Percentiles rank a stretch among this genome's conserved stretches.
These are phyloP conservation scores for Proteles cristata DNA, from an alignment of 2,113 vertebrate species.

Conservation along the genomic window DNA sequence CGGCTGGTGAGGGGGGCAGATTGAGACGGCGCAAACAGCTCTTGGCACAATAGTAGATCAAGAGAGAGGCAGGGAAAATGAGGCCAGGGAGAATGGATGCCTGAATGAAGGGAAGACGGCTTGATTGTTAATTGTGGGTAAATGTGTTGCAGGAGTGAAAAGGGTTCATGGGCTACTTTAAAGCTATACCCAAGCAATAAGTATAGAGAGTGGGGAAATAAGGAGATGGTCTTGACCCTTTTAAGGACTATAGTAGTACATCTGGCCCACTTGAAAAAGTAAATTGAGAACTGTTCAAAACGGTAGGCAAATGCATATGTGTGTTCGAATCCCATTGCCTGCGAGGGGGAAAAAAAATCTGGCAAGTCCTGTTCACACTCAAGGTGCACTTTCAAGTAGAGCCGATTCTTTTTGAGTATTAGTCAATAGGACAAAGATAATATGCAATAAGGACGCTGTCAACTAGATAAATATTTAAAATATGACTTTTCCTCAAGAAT, in stretches of 20 bases:
- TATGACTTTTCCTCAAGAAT: constrained; percentile 84
- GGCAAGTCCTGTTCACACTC: constrained; percentile 69
- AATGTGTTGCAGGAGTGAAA: constrained; percentile 92
- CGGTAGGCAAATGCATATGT: constrained; percentile 85
- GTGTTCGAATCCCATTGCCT: constrained; percentile 83
- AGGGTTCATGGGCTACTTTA: constrained; percentile 94
- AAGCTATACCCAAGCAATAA: constrained; percentile 89
- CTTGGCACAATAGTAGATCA: constrained; percentile 92
- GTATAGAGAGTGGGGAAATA: constrained; percentile 84
- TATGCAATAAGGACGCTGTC: constrained; percentile 74
- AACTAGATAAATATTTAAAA: constrained; percentile 89
- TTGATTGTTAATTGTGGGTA: constrained; percentile 98
- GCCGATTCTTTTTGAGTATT: constrained; percentile 77
- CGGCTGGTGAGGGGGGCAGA: constrained; percentile 91
- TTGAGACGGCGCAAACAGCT: constrained; percentile 94
- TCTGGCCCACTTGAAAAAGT: constrained; percentile 88
- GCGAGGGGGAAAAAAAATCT: constrained; percentile 75
- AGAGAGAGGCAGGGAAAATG: constrained; percentile 93
- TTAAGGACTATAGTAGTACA: constrained; percentile 86
- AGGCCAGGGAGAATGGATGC: constrained; percentile 89
- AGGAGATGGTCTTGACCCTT: constrained; percentile 87
- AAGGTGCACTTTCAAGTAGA: constrained; percentile 61
- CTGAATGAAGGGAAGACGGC: constrained; percentile 90
- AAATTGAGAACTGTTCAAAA: constrained; percentile 87
- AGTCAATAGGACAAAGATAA: constrained; percentile 83